These are phyloP conservation scores for Scatophagus argus DNA, from an alignment of 2,113 vertebrate species.

Conservation along the genomic window DNA sequence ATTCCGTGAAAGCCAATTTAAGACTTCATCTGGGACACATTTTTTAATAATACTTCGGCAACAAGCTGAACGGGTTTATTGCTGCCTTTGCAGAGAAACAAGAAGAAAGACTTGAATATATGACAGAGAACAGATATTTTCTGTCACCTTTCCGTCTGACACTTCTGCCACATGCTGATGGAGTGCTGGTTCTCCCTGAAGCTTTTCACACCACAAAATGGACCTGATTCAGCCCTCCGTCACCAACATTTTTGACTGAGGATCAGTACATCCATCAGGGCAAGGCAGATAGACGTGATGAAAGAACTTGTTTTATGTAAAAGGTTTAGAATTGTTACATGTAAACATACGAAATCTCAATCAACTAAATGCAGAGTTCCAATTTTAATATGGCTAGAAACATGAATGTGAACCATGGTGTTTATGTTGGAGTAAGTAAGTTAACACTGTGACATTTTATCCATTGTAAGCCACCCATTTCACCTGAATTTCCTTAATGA, in stretches of 20 bases:
- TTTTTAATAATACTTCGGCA: slow-evolving; percentile 14
- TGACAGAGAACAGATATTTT: slow-evolving; percentile 14
- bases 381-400: too few relatives aligned
- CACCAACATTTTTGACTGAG: background rate
- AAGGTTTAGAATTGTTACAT: background rate
- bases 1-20: slow-evolving; percentile 39
- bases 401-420: too few relatives aligned
- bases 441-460: too few relatives aligned
- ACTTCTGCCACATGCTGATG: slow-evolving; percentile 21
- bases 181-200: slow-evolving; percentile 23
- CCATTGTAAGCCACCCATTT: too few relatives aligned
- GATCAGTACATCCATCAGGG: background rate
- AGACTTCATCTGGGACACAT: slow-evolving; percentile 43
- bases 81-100: background rate
- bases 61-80: slow-evolving; percentile 21
- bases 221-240: background rate
- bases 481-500: too few relatives aligned
- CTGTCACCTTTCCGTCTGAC: slow-evolving; percentile 55
- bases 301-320: background rate
- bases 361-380: background rate
- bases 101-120: background rate
- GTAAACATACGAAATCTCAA: background rate
- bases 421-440: too few relatives aligned
- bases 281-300: background rate
- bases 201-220: slow-evolving; percentile 38